Base-by-base conservation (phyloP, 2,888 invertebrate genomes). In the Eubasilissa splendida region DNA sequence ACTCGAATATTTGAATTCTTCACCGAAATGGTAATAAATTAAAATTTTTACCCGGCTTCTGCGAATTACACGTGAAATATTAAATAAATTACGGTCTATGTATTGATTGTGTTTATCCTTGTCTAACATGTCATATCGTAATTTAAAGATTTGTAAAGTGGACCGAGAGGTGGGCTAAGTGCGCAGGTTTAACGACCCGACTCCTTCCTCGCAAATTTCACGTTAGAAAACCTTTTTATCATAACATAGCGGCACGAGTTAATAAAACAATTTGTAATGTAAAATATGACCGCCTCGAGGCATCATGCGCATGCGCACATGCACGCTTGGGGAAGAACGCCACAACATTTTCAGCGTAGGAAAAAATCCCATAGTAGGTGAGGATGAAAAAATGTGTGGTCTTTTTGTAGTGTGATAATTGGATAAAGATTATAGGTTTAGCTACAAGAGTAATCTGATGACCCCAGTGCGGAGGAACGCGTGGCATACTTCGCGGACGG, bases 361-460 rank as follows among this genome's bases (percentile, higher is more conserved):
- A 54, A 73, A 80, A 76, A 70, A 50, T 59, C 11, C 31, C 60
- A 70, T 50, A 31, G 14, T 63, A 56, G 73, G 54, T 65, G 53
- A 31, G 73, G 11, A 52, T 63, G 74, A 76, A 76, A 76, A 80
- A 76, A 77, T 77, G 56, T 54, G 77, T 63, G 75, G 80, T 77
- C 76, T 79, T 79, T 82, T 79, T 79, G 77, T 33, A 79, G 82
- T 79, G 82, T 82, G 79, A 82, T 82, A 82, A 82, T 82, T 80
- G 82, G 82, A 60, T 42, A 66, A 74, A 82, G 60, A 82, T 82
- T 82, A 77, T 65, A 80, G 71, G 77, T 73, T 80, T 77, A 33
- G 65, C 65, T 73, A 31, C 50, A 73, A 14, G 42, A 76, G 63
- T 65, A 33, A 76, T 80, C 76, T 59, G 78, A 54, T 76, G 54